Evolutionary conservation across 2,888 invertebrate species (phyloP).

Genomic region (Spodoptera exigua): DNA sequence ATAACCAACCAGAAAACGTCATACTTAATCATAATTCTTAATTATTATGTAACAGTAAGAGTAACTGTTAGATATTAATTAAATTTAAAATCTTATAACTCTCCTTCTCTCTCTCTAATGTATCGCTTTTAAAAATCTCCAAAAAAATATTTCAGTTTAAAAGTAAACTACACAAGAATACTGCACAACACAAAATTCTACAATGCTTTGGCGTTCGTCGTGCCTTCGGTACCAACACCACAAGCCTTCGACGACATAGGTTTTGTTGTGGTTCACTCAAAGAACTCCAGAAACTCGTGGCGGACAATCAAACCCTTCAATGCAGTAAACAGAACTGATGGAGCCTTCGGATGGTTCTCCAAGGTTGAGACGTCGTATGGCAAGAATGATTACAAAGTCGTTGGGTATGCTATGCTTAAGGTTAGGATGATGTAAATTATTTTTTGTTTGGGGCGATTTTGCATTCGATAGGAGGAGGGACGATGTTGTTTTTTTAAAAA

Average conservation of each 20-base stretch:
- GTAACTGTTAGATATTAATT: too few species aligned
- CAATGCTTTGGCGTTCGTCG: constrained; percentile 65
- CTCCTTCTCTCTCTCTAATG: too few species aligned
- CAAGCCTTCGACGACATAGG: constrained; percentile 77
- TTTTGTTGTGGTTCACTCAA: constrained; percentile 66
- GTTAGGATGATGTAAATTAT: constrained; percentile 53
- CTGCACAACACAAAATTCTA: constrained; percentile 59
- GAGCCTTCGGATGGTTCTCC: constrained; percentile 68
- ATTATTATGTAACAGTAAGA: too few species aligned
- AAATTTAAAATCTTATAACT: too few species aligned
- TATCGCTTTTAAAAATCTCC: too few species aligned
- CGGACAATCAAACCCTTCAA: constrained; percentile 51
- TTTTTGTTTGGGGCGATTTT: too few species aligned
- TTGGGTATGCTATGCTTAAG: constrained; percentile 72
- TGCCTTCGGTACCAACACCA: constrained; percentile 65
- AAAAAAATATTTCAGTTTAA: constrained; percentile 65
- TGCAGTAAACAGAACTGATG: constrained; percentile 67
- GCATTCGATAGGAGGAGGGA: too few species aligned
- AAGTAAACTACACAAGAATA: constrained; percentile 67
- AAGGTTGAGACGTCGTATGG: constrained; percentile 43
- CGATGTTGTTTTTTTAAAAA: too few species aligned
- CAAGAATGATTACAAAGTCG: constrained; percentile 58
- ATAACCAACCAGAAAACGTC: too few species aligned
- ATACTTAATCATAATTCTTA: too few species aligned
- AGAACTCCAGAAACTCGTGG: constrained; percentile 56